Evolutionary conservation across 2,113 vertebrate genomes (phyloP).

Genomic region (Indicator indicator): DNA sequence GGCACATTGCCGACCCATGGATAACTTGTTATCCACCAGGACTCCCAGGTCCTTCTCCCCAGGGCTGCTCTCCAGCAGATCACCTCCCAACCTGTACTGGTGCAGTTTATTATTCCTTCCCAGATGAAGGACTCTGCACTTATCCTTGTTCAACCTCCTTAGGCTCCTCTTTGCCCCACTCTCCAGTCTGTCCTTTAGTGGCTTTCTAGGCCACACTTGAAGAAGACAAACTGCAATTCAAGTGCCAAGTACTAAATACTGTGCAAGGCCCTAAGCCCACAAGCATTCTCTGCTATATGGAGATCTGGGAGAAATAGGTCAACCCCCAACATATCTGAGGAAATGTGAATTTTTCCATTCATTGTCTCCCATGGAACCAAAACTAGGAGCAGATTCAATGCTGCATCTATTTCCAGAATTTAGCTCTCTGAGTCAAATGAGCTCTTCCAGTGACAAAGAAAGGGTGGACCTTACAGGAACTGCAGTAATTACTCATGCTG

Average conservation of each 20-base stretch:
- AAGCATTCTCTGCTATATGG: not conserved
- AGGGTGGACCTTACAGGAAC: rapidly evolving
- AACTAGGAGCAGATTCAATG: not conserved
- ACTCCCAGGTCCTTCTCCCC: too few relatives aligned
- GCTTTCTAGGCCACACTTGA: not conserved
- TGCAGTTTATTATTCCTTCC: too few relatives aligned
- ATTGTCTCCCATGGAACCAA: not conserved
- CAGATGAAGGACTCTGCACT: too few relatives aligned
- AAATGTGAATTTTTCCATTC: slow-evolving; percentile 1
- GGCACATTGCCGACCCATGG: too few relatives aligned
- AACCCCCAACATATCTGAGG: not conserved
- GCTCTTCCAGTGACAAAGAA: not conserved
- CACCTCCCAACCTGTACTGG: too few relatives aligned
- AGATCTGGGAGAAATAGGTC: not conserved
- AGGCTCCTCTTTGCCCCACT: too few relatives aligned
- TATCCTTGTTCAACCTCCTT: too few relatives aligned
- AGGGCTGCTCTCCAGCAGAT: too few relatives aligned
- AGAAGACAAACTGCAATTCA: not conserved
- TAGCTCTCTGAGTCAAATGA: not conserved
- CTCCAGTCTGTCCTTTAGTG: not conserved
- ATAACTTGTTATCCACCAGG: too few relatives aligned
- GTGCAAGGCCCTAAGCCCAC: not conserved
- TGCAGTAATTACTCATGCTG: not conserved
- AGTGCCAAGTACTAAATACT: not conserved
- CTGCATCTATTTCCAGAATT: not conserved